Percentiles rank a stretch among this genome's conserved stretches.
phyloP scores from a whole-genome alignment of 2,888 invertebrate genomes.

The Taenaris catops region DNA sequence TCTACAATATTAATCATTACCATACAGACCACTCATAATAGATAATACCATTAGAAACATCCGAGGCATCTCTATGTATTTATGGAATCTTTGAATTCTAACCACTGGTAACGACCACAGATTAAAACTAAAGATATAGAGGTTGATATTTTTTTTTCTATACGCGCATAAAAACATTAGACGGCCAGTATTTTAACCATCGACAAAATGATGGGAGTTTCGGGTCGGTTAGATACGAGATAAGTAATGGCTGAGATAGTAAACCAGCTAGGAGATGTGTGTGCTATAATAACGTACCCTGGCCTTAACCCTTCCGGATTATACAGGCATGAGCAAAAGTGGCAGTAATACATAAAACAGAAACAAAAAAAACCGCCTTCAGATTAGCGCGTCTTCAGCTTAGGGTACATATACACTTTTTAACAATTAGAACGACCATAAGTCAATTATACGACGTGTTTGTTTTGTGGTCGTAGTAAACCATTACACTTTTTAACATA shows the following conservation, averaged over 20 bases:
- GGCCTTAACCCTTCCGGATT: no score
- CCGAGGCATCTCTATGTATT: conserved; percentile 45
- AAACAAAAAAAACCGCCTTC: no score
- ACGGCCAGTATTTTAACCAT: conserved; percentile 54
- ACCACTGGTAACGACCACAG: conserved; percentile 55
- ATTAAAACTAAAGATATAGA: conserved; percentile 41
- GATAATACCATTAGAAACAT: conserved; percentile 33
- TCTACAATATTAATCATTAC: conserved; percentile 16
- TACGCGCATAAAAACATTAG: conserved; percentile 49
- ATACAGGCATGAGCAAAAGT: no score
- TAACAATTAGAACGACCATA: no score
- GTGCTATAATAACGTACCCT: no score
- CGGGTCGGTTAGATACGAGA: conserved; percentile 49
- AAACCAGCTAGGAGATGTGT: conserved; percentile 53
- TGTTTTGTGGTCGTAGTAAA: no score
- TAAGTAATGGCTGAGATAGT: conserved; percentile 63
- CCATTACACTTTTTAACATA: no score
- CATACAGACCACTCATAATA: conserved; percentile 16
- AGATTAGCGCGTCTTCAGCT: no score
- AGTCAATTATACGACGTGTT: no score
- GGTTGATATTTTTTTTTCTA: conserved; percentile 42
- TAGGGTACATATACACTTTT: no score
- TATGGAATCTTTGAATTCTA: conserved; percentile 50
- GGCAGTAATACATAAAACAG: no score
- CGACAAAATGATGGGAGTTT: conserved; percentile 58